phyloP scores from a whole-genome alignment of 2,888 invertebrate species.

The Pollenia griseotomentosa region DNA sequence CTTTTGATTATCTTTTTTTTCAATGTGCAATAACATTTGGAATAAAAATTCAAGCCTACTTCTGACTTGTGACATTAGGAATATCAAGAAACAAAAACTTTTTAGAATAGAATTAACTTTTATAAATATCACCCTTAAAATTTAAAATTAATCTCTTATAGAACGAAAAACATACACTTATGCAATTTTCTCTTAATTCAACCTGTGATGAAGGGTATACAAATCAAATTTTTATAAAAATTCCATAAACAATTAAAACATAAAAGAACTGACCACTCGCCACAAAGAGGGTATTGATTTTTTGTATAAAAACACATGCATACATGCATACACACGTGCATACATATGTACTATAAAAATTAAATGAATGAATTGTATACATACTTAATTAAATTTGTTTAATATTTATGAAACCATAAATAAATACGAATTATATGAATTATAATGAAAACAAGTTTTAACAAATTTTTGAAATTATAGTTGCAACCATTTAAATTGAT shows the following conservation, averaged over 20 bases:
- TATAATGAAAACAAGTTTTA: not conserved
- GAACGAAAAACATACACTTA: no score
- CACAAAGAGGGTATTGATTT: not conserved
- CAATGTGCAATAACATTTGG: no score
- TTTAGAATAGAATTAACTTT: no score
- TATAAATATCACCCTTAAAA: no score
- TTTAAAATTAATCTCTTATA: no score
- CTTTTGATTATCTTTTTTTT: not conserved
- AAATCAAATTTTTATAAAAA: not conserved
- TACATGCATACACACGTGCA: not conserved
- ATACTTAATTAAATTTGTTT: slow-evolving; percentile 51
- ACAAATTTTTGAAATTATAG: no score
- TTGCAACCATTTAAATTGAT: no score
- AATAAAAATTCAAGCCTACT: no score
- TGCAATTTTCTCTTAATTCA: no score
- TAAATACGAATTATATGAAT: slow-evolving; percentile 29
- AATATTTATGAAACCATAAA: slow-evolving; percentile 57
- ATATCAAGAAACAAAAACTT: no score
- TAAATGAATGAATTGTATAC: slow-evolving; percentile 36
- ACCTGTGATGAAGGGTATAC: no score
- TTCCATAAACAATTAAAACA: slow-evolving; percentile 24
- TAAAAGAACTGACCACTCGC: not conserved
- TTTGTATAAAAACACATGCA: not conserved
- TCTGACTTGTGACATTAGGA: no score
- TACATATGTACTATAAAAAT: not conserved